phyloP scores from a whole-genome alignment of 1,140 invertebrate species.

The Lerema accius region DNA sequence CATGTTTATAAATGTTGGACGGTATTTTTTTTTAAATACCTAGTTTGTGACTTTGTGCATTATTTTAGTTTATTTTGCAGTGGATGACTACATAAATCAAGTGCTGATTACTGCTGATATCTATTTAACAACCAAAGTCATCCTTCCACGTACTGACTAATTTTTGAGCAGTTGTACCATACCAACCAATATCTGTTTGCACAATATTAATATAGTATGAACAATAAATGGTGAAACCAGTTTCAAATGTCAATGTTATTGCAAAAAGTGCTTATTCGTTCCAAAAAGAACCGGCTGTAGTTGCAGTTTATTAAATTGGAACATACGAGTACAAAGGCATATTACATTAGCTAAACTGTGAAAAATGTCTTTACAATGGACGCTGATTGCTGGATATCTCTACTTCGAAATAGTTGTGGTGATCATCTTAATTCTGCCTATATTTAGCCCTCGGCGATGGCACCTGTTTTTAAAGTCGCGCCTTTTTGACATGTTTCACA shows the following conservation, averaged over 20 bases:
- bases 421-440: conserved; percentile 66
- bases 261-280: neutral
- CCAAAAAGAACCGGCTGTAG: conserved; percentile 6
- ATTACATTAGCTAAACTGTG: neutral
- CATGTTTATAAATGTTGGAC: too few relatives aligned
- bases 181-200: neutral
- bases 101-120: too few relatives aligned
- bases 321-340: neutral
- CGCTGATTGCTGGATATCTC: conserved; percentile 70
- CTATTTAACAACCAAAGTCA: neutral
- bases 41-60: too few relatives aligned
- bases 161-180: neutral
- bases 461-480: conserved; percentile 67
- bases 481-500: conserved; percentile 59
- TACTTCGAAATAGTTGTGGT: conserved; percentile 72
- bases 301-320: neutral
- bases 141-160: neutral
- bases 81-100: too few relatives aligned
- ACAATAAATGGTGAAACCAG: conserved; percentile 6
- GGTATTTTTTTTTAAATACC: too few relatives aligned
- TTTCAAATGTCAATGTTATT: conserved; percentile 12
- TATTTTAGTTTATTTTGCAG: too few relatives aligned
- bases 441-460: conserved; percentile 73
- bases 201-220: too few relatives aligned
- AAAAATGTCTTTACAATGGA: conserved; percentile 77